Conservation (phyloP, 2,797 vertebrate species). For the Dallia pectoralis region DNA sequence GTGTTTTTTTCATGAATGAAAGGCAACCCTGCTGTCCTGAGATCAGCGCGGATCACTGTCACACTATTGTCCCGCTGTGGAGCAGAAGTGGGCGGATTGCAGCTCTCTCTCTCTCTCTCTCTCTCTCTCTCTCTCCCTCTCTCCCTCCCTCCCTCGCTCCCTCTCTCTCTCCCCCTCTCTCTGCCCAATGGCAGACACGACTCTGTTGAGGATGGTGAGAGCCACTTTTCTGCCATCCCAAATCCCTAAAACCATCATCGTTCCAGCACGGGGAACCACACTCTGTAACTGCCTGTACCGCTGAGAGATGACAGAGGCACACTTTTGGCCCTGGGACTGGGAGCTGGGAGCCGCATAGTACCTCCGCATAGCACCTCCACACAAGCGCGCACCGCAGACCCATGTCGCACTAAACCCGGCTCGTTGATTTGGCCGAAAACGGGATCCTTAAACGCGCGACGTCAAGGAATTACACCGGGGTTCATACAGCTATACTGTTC, state of each 20-base stretch:
- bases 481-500: conserved; percentile 31
- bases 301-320: conserved; percentile 81
- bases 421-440: conserved; percentile 62
- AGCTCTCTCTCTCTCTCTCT: too few species aligned
- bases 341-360: conserved; percentile 73
- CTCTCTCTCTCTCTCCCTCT: too few species aligned
- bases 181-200: conserved; percentile 75
- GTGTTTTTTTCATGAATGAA: conserved; percentile 63
- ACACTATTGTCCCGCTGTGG: conserved; percentile 66
- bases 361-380: conserved; percentile 69
- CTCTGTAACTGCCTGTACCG: conserved; percentile 73
- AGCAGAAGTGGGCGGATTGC: conserved; percentile 74
- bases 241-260: conserved; percentile 60
- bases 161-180: conserved; percentile 59
- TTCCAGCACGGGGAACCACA: conserved; percentile 76
- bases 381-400: conserved; percentile 65
- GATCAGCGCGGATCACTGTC: conserved; percentile 75
- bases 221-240: conserved; percentile 67
- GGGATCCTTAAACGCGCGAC: conserved; percentile 60
- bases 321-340: conserved; percentile 65
- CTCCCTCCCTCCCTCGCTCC: conserved; percentile 54
- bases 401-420: conserved; percentile 60
- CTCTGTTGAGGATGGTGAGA: conserved; percentile 75
- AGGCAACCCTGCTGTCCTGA: conserved; percentile 48
- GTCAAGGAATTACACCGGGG: conserved; percentile 31